These are phyloP conservation scores for Drosophila fungiperda DNA, from an alignment of 2,888 invertebrate species.

Conservation along the genomic window DNA sequence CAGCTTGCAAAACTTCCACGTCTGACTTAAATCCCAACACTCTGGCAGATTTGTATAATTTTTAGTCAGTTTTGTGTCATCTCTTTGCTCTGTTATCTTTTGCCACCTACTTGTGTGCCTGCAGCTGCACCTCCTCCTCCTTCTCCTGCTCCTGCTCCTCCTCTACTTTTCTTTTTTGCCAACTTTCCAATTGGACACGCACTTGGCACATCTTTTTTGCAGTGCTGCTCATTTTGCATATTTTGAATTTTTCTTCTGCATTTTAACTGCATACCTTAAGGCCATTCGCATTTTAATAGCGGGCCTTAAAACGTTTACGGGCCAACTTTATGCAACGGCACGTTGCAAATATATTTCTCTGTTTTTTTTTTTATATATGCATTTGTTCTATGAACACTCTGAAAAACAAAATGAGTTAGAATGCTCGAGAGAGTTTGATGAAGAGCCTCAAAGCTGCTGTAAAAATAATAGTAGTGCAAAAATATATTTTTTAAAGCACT, in stretches of 20 bases:
- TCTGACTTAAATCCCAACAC: conserved; percentile 22
- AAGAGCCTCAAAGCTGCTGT: background rate
- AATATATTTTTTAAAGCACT: background rate
- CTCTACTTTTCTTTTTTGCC: conserved; percentile 6
- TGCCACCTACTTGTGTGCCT: conserved; percentile 10
- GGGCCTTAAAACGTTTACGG: background rate
- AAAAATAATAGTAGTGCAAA: background rate
- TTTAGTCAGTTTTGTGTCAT: conserved; percentile 35
- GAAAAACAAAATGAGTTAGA: too few relatives aligned
- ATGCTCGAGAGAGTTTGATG: too few relatives aligned
- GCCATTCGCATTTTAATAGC: conserved; percentile 45
- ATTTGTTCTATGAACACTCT: background rate
- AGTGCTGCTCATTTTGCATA: conserved; percentile 30
- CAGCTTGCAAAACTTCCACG: conserved; percentile 18
- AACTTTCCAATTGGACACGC: conserved; percentile 38
- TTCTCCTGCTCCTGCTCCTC: background rate
- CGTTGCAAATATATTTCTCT: background rate
- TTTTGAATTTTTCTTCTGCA: background rate
- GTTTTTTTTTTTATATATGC: background rate
- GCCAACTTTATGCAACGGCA: conserved; percentile 11
- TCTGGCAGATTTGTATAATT: conserved; percentile 21
- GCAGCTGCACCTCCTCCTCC: background rate
- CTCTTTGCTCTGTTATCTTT: conserved; percentile 24
- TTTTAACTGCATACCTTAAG: conserved; percentile 30
- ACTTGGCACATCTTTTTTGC: conserved; percentile 35